Percentiles rank a stretch among this genome's conserved stretches.
phyloP scores from a whole-genome alignment of 2,797 vertebrate species.

The Lithobates sylvaticus region DNA sequence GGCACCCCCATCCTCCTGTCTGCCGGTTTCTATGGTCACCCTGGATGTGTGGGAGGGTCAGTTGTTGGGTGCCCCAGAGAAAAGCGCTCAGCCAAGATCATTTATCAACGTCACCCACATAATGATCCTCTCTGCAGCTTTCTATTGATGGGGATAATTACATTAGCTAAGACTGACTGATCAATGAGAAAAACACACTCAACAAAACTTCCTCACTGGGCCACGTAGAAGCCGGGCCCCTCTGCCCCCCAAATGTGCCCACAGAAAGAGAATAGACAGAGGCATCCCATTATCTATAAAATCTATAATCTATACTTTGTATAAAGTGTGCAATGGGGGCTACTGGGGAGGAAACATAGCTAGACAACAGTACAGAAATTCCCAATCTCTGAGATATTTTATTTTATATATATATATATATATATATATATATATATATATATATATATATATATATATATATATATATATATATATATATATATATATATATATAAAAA shows the following conservation, averaged over 20 bases:
- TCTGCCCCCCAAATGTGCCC: slow-evolving; percentile 46
- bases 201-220: slow-evolving; percentile 86
- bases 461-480: no score
- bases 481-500: no score
- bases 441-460: no score
- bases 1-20: slow-evolving; percentile 69
- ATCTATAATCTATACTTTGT: no score
- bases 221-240: slow-evolving; percentile 71
- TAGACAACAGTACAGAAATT: no score
- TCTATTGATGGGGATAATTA: slow-evolving; percentile 99
- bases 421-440: no score
- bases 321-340: no score
- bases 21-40: slow-evolving; percentile 97
- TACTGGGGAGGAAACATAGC: no score
- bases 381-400: no score
- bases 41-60: slow-evolving; percentile 88
- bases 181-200: slow-evolving; percentile 93
- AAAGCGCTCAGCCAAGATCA: slow-evolving; percentile 96
- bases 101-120: slow-evolving; percentile 99
- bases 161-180: slow-evolving; percentile 99
- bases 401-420: no score
- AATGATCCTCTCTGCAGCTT: slow-evolving; percentile 99
- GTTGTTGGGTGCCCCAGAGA: slow-evolving; percentile 90
- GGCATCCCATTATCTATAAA: no score
- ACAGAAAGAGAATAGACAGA: not conserved